These are phyloP conservation scores for Mongoloraphidia duomilia DNA, from an alignment of 2,888 invertebrate species.

Conservation along the genomic window DNA sequence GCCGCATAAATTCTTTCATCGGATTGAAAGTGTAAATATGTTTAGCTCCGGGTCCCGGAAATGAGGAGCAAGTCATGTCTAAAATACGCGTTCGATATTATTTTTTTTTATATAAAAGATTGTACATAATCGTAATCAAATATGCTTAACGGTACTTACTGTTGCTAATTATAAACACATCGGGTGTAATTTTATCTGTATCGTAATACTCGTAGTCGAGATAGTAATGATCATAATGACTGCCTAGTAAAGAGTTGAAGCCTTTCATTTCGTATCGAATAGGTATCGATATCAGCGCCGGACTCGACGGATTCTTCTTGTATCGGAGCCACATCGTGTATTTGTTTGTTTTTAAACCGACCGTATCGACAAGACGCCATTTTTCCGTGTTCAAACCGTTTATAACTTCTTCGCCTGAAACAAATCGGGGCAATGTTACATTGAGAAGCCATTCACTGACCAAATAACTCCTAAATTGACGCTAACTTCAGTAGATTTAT, in stretches of 20 bases:
- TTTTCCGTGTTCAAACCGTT: slow-evolving; percentile 59
- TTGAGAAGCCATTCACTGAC: too few relatives aligned
- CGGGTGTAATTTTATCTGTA: slow-evolving; percentile 49
- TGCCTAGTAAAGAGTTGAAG: slow-evolving; percentile 80
- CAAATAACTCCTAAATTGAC: too few relatives aligned
- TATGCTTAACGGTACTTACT: slow-evolving; percentile 31
- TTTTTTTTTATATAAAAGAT: too few relatives aligned
- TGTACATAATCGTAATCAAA: too few relatives aligned
- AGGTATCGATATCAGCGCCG: slow-evolving; percentile 45
- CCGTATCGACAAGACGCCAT: slow-evolving; percentile 54
- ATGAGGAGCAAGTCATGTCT: slow-evolving; percentile 57
- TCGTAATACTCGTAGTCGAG: slow-evolving; percentile 59
- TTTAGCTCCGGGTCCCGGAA: slow-evolving; percentile 73
- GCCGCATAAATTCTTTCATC: slow-evolving; percentile 78
- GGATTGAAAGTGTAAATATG: slow-evolving; percentile 81
- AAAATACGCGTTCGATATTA: slow-evolving; percentile 17
- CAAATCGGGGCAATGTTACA: slow-evolving; percentile 16
- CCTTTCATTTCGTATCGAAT: slow-evolving; percentile 88
- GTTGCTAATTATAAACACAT: slow-evolving; percentile 50
- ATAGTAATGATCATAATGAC: slow-evolving; percentile 91
- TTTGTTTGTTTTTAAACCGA: slow-evolving; percentile 71
- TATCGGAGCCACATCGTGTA: slow-evolving; percentile 80
- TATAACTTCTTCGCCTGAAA: slow-evolving; percentile 50
- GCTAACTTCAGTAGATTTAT: too few relatives aligned
- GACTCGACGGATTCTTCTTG: slow-evolving; percentile 40